Base-by-base conservation (phyloP, 2,113 vertebrate genomes). In the Macquaria australasica region DNA sequence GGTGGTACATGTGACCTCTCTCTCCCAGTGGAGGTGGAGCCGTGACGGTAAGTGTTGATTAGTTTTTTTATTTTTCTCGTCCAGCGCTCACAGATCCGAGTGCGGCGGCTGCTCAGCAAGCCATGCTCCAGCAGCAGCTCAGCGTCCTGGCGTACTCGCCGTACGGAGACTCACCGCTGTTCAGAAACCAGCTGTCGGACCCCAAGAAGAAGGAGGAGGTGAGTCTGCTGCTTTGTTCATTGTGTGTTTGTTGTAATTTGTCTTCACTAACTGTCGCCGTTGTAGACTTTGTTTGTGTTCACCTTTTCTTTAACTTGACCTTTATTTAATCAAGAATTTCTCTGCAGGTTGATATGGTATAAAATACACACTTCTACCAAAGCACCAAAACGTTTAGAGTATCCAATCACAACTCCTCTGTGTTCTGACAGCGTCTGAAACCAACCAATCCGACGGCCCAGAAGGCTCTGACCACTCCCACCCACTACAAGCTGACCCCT, bases 121-220 rank as follows among this genome's bases (percentile, higher is more conserved):
- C 97, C 0, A 90, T 97, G 70, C 96, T 99, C 0, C 97, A 99
- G 86, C 98, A 99, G 93, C 97, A 98, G 73, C 96, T 99, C 87
- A 98, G 95, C 2, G 96, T 96, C 48, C 87, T 99, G 85, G 96
- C 97, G 0, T 98, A 98, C 56, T 97, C 97, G 0, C 98, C 98
- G 0, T 99, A 97, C 3, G 98, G 97, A 79, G 98, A 99, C 84
- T 99, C 98, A 0, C 98, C 98, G 0, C 97, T 99, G 8, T 99
- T 99, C 94, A 96, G 97, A 59, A 99, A 99, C 91, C 97, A 97
- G 4, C 96, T 99, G 90, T 97, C 97, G 1, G 97, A 99, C 85
- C 97, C 97, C 0, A 99, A 99, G 94, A 99, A 99, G 95, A 98
- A 98, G 20, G 98, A 99, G 73, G 98, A 99, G 97, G 98, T 99